These are phyloP conservation scores for Calycopis cecrops DNA, from an alignment of 1,140 invertebrate genomes.

Conservation along the genomic window DNA sequence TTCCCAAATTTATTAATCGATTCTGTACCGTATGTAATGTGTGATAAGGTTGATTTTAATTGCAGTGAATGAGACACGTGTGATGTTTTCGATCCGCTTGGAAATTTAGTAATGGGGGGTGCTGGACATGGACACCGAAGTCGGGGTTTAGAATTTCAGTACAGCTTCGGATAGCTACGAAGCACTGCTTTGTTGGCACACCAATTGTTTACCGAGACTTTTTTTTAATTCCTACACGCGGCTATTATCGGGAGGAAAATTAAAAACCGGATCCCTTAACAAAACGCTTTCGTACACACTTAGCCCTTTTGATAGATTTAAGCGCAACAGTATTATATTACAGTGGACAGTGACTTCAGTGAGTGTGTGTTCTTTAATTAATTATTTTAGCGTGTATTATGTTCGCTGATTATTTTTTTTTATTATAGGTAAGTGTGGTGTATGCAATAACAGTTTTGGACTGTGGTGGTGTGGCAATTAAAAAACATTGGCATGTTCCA, in stretches of 20 bases:
- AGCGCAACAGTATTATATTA: constrained; percentile 21
- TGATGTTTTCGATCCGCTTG: constrained; percentile 31
- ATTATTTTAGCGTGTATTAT: constrained; percentile 32
- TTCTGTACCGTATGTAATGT: constrained; percentile 21
- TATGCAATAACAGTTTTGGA: constrained; percentile 47
- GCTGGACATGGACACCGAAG: constrained; percentile 67
- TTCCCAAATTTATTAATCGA: constrained; percentile 10
- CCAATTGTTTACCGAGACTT: constrained; percentile 59
- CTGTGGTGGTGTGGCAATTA: constrained; percentile 56
- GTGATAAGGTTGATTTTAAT: constrained; percentile 17
- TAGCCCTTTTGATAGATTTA: constrained; percentile 18
- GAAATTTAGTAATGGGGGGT: constrained; percentile 74
- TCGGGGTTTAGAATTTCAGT: constrained; percentile 74
- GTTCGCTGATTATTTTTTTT: constrained; percentile 41
- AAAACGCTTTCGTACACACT: constrained; percentile 25
- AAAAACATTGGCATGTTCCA: constrained; percentile 47
- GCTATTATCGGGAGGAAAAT: constrained; percentile 35
- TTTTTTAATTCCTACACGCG: constrained; percentile 56
- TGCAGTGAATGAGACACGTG: constrained; percentile 18
- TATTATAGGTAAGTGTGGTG: constrained; percentile 64
- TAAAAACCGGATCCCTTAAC: constrained; percentile 35
- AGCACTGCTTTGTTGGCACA: constrained; percentile 65
- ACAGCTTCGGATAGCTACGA: constrained; percentile 71
- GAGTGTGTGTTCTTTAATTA: constrained; percentile 34
- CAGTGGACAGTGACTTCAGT: constrained; percentile 45